phyloP scores from a whole-genome alignment of 2,113 vertebrate species.

The Petromus typicus region DNA sequence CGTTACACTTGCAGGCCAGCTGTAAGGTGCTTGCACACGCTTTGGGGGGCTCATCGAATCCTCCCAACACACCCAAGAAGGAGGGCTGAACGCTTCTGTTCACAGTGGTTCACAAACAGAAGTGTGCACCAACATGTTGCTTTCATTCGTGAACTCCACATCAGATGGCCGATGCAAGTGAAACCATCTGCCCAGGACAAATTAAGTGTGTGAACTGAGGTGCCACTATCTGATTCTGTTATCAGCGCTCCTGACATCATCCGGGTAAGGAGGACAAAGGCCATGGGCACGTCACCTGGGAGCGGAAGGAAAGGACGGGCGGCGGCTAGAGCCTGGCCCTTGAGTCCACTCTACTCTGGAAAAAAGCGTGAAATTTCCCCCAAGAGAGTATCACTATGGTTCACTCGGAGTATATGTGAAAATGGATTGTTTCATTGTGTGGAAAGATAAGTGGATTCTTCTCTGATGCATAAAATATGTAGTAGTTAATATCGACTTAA shows the following conservation, averaged over 20 bases:
- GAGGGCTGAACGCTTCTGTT: no score
- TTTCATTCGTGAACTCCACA: no score
- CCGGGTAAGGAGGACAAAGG: not conserved
- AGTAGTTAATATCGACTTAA: not conserved
- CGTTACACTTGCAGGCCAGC: not conserved
- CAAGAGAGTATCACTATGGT: not conserved
- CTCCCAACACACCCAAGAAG: not conserved
- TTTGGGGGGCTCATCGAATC: not conserved
- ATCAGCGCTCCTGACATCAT: not conserved
- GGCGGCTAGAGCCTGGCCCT: not conserved
- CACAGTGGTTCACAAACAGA: no score
- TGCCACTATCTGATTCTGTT: not conserved
- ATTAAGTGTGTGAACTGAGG: not conserved
- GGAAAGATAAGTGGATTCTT: conserved; percentile 5
- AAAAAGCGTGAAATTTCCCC: not conserved
- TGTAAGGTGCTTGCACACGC: not conserved
- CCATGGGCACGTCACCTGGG: not conserved
- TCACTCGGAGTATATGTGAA: not conserved
- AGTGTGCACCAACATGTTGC: no score
- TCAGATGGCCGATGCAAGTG: no score
- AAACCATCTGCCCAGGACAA: no score
- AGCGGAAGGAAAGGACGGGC: not conserved
- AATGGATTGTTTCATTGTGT: not conserved
- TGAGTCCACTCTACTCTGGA: not conserved
- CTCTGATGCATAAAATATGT: not conserved